Base-by-base conservation (phyloP, 2,113 vertebrate species). In the Calidris pygmaea region DNA sequence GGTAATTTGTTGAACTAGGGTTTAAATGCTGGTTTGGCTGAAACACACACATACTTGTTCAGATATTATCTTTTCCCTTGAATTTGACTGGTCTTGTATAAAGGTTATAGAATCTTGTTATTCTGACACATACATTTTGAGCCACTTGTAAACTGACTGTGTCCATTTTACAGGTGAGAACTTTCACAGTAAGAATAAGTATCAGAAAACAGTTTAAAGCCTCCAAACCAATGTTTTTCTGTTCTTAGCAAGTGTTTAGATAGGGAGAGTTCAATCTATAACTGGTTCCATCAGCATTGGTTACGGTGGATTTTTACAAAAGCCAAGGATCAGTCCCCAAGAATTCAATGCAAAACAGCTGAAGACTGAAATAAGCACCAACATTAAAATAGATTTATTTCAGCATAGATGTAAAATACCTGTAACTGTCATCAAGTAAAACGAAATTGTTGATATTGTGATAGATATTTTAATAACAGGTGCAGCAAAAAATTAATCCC, bases 381-480 rank as follows among this genome's bases (percentile, higher is more conserved):
- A 55, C 30, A 62, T 1, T 59, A 60, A 82, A 93, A 72, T 1
- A 86, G 11, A 68, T 67, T 90, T 32, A 52, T 91, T 91, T 87
- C 59, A 89, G 35, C 10, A 45, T 0, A 74, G 84, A 67, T 50
- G 22, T 37, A 88, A 93, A 94, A 79, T 65, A 21, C 27, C 26
- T 23, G 18, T 26, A 89, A 60, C 80, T 93, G 34, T 26, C 89
- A 90, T 71, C n/a, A 85, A 82, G 53, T 5, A 58, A 79, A 93
- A 93, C 14, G 56, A 73, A 85, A 63, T 13, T 60, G 45, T 19
- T 91, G 73, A 75, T 85, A 85, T 32, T 41, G 10, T 67, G 62
- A n/a, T 29, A 68, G 79, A 65, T 89, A 75, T 53, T 89, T 95
- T 89, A 89, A 75, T 94, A 93, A 85, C 70, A 96, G 91, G 43